phyloP scores from a whole-genome alignment of 2,797 vertebrate species.

The Pyrocephalus nanus region DNA sequence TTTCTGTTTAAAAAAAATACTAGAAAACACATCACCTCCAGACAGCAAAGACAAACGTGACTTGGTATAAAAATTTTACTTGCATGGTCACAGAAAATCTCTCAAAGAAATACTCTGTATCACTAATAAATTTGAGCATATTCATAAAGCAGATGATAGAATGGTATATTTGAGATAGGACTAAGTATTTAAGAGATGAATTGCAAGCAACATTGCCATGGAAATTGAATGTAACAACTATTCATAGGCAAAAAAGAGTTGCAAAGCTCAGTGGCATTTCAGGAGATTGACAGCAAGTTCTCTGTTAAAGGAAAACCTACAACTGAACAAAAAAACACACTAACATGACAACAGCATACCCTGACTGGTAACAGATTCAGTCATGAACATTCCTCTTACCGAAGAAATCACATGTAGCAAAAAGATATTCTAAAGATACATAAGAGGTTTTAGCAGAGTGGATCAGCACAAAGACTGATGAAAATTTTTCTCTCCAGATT shows the following conservation, averaged over 20 bases:
- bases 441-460: background rate
- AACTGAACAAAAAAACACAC: background rate
- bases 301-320: conserved; percentile 6
- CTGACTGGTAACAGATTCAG: background rate
- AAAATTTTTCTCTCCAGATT: background rate
- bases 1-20: background rate
- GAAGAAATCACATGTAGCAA: background rate
- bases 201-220: conserved; percentile 21
- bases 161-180: background rate
- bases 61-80: background rate
- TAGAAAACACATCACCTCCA: background rate
- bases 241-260: conserved; percentile 39
- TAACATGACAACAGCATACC: background rate
- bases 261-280: conserved; percentile 38
- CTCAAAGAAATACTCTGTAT: background rate
- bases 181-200: conserved; percentile 2
- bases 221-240: conserved; percentile 40
- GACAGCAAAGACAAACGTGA: background rate
- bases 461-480: background rate
- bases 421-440: background rate
- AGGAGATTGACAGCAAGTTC: conserved; percentile 38
- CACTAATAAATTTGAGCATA: background rate
- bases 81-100: background rate
- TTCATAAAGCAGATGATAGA: background rate
- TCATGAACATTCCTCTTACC: background rate